These are phyloP conservation scores for Halictus rubicundus DNA, from an alignment of 1,140 invertebrate species.

Conservation along the genomic window DNA sequence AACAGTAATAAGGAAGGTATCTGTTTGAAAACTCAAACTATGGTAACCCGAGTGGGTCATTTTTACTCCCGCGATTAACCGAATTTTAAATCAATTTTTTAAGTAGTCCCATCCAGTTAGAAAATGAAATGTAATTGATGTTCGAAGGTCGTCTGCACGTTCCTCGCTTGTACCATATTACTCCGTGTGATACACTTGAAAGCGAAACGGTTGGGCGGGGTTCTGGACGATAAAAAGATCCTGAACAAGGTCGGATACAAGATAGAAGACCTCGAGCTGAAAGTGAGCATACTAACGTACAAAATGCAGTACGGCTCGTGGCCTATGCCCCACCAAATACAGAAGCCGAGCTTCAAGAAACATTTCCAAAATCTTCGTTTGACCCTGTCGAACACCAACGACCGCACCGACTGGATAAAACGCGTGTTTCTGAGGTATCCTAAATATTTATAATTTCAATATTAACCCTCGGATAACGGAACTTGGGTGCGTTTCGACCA, in stretches of 20 bases:
- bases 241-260: conserved; percentile 65
- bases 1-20: too few species aligned
- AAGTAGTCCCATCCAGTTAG: too few species aligned
- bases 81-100: too few species aligned
- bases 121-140: neutral
- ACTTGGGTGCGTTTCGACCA: too few species aligned
- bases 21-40: too few species aligned
- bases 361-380: conserved; percentile 53
- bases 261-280: conserved; percentile 71
- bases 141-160: conserved; percentile 61
- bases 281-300: conserved; percentile 72
- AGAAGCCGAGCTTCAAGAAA: conserved; percentile 50
- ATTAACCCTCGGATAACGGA: too few species aligned
- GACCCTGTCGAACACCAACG: conserved; percentile 56
- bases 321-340: conserved; percentile 65
- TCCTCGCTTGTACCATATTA: conserved; percentile 55
- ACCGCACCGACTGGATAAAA: conserved; percentile 65
- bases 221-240: conserved; percentile 40
- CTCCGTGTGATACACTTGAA: conserved; percentile 61
- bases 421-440: conserved; percentile 63
- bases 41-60: too few species aligned
- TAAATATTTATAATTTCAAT: neutral
- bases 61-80: too few species aligned
- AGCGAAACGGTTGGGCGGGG: conserved; percentile 23
- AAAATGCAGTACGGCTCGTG: conserved; percentile 74